Evolutionary conservation across 2,797 vertebrate genomes (phyloP).

Genomic region (Takifugu rubripes): DNA sequence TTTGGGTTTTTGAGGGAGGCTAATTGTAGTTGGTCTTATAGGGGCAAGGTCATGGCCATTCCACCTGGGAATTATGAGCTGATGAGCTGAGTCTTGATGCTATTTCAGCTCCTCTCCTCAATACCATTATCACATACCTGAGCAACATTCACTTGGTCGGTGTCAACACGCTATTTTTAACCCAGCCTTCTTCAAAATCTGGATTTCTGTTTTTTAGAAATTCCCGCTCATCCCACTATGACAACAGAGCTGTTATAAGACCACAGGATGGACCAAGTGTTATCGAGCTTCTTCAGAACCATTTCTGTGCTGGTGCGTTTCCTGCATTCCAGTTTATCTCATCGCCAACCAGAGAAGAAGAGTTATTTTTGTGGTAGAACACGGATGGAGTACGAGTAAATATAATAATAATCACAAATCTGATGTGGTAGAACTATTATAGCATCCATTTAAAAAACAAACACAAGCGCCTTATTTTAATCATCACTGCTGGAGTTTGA

Average conservation of each 20-base stretch:
- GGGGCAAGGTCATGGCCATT: conserved; percentile 1
- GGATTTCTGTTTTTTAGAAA: neutral
- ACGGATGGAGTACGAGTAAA: too few species aligned
- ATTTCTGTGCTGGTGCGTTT: too few species aligned
- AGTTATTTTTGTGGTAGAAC: too few species aligned
- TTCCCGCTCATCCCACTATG: neutral
- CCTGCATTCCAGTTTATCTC: too few species aligned
- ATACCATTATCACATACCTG: neutral
- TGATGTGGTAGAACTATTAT: too few species aligned
- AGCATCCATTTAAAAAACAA: too few species aligned
- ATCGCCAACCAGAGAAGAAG: too few species aligned
- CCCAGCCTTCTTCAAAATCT: neutral
- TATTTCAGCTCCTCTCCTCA: neutral
- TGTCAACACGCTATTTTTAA: neutral
- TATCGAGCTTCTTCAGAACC: too few species aligned
- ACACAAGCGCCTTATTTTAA: too few species aligned
- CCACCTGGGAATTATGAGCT: conserved; percentile 3
- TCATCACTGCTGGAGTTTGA: too few species aligned
- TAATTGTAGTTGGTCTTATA: neutral
- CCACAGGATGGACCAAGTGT: too few species aligned
- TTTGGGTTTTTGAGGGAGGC: neutral
- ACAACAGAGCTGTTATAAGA: neutral
- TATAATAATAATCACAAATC: too few species aligned
- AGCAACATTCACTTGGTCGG: neutral
- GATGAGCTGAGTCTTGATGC: neutral